Evolutionary conservation across 1,140 invertebrate species (phyloP).

Genomic region (Glossosoma conforme): DNA sequence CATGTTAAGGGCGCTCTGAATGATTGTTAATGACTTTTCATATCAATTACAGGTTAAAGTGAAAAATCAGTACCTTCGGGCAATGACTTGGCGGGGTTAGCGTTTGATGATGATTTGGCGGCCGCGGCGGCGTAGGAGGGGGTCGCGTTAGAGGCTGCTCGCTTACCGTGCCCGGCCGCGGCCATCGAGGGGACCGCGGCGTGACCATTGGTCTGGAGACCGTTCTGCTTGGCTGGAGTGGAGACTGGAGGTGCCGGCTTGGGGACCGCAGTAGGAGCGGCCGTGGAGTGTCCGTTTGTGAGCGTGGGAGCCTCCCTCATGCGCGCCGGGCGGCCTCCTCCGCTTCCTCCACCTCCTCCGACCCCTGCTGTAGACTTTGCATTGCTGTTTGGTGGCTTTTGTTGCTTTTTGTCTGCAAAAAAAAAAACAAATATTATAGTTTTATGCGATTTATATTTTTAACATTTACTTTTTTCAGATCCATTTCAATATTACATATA

Average conservation of each 20-base stretch:
- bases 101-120: conserved; percentile 14
- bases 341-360: neutral
- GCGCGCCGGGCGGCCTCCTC: neutral
- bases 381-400: conserved; percentile 4
- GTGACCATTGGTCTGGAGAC: conserved; percentile 10
- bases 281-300: conserved; percentile 7
- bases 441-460: too few relatives aligned
- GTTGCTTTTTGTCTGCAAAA: conserved; percentile 16
- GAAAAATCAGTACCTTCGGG: too few relatives aligned
- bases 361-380: neutral
- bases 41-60: too few relatives aligned
- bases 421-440: too few relatives aligned
- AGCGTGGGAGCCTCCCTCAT: neutral
- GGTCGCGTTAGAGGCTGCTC: conserved; percentile 11
- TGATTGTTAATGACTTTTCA: too few relatives aligned
- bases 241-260: neutral
- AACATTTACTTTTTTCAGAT: too few relatives aligned
- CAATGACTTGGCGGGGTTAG: conserved; percentile 7
- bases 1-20: too few relatives aligned
- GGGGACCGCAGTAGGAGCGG: too few relatives aligned
- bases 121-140: conserved; percentile 27
- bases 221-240: conserved; percentile 16
- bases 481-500: too few relatives aligned
- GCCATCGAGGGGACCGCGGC: neutral
- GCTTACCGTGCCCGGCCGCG: too few relatives aligned